Percentiles rank a stretch among this genome's conserved stretches.
Conservation (phyloP, 2,888 invertebrate species). For the Cryptus viduatorius region DNA sequence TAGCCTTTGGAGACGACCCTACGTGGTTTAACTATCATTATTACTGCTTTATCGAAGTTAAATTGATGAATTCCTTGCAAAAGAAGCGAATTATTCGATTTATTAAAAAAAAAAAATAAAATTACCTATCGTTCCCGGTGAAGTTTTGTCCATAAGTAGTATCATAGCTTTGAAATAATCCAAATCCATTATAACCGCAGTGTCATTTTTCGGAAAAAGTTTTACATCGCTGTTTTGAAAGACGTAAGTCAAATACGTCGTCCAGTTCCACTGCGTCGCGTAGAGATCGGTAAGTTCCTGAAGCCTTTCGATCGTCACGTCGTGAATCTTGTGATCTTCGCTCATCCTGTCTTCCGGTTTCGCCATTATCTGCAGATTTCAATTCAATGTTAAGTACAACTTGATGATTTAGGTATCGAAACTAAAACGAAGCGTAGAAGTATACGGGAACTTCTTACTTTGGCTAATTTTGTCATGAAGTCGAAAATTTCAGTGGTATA, state of each 20-base stretch:
- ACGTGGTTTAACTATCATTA: neutral
- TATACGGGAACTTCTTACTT: constrained; percentile 84
- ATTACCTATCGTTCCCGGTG: constrained; percentile 7
- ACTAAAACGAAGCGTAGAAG: neutral
- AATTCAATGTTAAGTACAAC: neutral
- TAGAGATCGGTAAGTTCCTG: constrained; percentile 80
- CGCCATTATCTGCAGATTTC: constrained; percentile 87
- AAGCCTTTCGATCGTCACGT: constrained; percentile 87
- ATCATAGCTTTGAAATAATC: neutral
- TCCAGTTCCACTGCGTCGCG: constrained; percentile 88
- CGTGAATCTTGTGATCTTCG: constrained; percentile 88
- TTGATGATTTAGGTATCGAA: neutral
- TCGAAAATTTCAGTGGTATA: constrained; percentile 88
- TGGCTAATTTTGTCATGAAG: constrained; percentile 88
- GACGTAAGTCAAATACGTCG: constrained; percentile 86
- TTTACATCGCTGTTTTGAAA: constrained; percentile 81
- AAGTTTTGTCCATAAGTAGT: neutral
- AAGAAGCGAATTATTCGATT: neutral
- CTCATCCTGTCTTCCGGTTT: constrained; percentile 88
- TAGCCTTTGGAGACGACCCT: neutral
- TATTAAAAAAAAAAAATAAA: neutral
- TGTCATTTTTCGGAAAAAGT: neutral
- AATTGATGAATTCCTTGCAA: too few species aligned
- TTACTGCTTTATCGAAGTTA: neutral
- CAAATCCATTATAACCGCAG: neutral